These are phyloP conservation scores for Benthochromis sp. DNA, from an alignment of 2,113 vertebrate species.

Conservation along the genomic window DNA sequence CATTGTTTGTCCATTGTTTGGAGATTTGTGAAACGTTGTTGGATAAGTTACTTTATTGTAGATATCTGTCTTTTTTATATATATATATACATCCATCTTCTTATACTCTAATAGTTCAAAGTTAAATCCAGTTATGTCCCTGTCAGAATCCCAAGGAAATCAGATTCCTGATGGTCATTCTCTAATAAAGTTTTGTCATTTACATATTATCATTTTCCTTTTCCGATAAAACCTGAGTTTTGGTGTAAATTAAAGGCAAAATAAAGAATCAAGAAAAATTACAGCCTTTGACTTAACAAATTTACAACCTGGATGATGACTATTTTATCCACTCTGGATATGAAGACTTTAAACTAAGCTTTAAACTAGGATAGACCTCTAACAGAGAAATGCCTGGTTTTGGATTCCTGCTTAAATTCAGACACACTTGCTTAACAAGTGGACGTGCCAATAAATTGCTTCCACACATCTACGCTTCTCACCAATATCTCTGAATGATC, in stretches of 20 bases:
- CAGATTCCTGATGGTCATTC: neutral
- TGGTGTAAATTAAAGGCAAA: neutral
- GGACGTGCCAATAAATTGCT: neutral
- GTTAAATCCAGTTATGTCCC: neutral
- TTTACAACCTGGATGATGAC: neutral
- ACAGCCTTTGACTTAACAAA: neutral
- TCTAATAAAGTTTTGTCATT: neutral
- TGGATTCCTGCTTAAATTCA: neutral
- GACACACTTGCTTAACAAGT: neutral
- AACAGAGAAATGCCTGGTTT: neutral
- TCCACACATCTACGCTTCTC: neutral
- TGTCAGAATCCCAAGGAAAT: neutral
- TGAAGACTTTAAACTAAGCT: neutral
- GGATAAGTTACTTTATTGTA: neutral
- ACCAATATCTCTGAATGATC: neutral
- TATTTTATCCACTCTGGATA: neutral
- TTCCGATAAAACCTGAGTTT: neutral
- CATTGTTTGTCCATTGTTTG: neutral
- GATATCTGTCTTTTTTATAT: neutral
- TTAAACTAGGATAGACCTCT: neutral
- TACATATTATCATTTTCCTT: neutral
- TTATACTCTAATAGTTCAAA: neutral
- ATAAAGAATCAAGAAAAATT: neutral
- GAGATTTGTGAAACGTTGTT: neutral
- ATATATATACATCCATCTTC: neutral